These are phyloP conservation scores for Lampris megalopsis DNA, from an alignment of 2,113 vertebrate species.

Conservation along the genomic window DNA sequence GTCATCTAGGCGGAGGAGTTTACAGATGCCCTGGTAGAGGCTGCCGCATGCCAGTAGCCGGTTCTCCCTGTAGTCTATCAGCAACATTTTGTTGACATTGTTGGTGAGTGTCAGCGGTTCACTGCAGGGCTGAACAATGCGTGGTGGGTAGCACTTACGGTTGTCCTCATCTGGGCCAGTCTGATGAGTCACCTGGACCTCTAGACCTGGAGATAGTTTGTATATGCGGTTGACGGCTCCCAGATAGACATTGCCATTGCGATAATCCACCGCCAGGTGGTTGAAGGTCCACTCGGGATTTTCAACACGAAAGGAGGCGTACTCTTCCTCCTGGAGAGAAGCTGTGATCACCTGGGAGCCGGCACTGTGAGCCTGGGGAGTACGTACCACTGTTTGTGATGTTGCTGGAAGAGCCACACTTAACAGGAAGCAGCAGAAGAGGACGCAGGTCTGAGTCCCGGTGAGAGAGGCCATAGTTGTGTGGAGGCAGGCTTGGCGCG, in stretches of 20 bases:
- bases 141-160: conserved; percentile 97
- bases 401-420: conserved; percentile 71
- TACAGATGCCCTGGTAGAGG: conserved; percentile 97
- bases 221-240: conserved; percentile 98
- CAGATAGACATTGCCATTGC: conserved; percentile 95
- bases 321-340: conserved; percentile 81
- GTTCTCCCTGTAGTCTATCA: conserved; percentile 98
- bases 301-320: conserved; percentile 88
- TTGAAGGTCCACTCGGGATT: conserved; percentile 92
- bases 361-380: conserved; percentile 77
- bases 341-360: conserved; percentile 81
- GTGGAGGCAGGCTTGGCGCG: conserved; percentile 67
- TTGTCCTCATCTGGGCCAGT: conserved; percentile 98
- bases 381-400: conserved; percentile 76
- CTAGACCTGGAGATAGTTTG: conserved; percentile 91
- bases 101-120: conserved; percentile 92
- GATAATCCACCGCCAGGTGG: conserved; percentile 94
- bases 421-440: conserved; percentile 89
- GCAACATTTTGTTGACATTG: conserved; percentile 98
- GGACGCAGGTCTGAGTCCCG: conserved; percentile 88
- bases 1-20: conserved; percentile 94
- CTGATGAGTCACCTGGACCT: conserved; percentile 91
- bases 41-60: conserved; percentile 95
- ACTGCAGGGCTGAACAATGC: conserved; percentile 95
- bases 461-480: conserved; percentile 83